Base-by-base conservation (phyloP, 2,888 invertebrate genomes). In the Alviniconcha strummeri region DNA sequence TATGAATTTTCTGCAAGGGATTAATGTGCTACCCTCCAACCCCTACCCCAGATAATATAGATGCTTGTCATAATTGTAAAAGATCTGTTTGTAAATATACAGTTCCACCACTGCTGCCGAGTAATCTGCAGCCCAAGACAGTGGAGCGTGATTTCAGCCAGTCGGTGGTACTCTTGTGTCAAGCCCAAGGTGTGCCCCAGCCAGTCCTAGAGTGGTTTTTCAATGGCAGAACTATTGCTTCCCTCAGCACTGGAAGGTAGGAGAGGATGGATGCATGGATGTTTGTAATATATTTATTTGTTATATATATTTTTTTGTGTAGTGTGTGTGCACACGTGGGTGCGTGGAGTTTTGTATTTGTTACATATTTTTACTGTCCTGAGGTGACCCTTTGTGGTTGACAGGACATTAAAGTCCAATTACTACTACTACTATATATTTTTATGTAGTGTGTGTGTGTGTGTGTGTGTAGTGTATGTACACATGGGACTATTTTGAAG, bases 121-220 rank as follows among this genome's bases (percentile, higher is more conserved):
- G 86, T 11, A 86, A 83, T 64, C 87, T 90, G 11, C 85, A 84
- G 0, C 67, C 86, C 13, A 87, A 88, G 17, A 81, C 81, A 4
- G 74, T 75, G 8, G 85, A 84, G 36, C 88, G 85, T 81, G 92
- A 92, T 83, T 91, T 89, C 84, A 90, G 91, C 71, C 86, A 91
- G 74, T 85, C 89, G 0, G 88, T 90, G 15, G 84, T 82, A n/a
- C 87, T 98, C 89, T 96, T 97, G 13, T 99, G 99, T 94, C 95
- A 96, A 89, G 98, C 97, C 60, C 95, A 96, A 82, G 98, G 98
- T 75, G 97, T 97, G 36, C 98, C 98, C 19, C 95, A 96, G 88
- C 98, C 98, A 5, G 97, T 97, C 92, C 95, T 97, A 85, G 97
- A 97, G 78, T 99, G 99, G 99, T 93, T 89, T 89, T 91, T 87